Percentiles rank a stretch among this genome's conserved stretches.
phyloP scores from a whole-genome alignment of 2,113 vertebrate genomes.

The Promerops cafer region DNA sequence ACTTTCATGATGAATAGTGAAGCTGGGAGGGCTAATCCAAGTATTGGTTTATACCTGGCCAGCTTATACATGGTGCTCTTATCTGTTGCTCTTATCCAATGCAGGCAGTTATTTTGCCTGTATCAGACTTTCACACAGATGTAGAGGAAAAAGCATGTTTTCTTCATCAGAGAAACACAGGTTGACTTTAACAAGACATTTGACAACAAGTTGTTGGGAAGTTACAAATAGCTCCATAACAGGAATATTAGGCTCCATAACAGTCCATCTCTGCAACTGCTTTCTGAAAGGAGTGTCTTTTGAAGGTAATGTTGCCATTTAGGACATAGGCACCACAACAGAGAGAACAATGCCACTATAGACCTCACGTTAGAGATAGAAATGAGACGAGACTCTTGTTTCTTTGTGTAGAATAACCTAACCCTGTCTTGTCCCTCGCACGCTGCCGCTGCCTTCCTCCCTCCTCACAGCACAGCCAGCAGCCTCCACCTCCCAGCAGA shows the following conservation, averaged over 20 bases:
- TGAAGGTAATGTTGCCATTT: neutral
- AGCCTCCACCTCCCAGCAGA: neutral
- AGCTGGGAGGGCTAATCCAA: neutral
- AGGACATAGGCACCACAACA: neutral
- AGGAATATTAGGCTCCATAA: neutral
- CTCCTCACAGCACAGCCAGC: neutral
- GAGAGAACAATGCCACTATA: neutral
- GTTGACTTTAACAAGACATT: neutral
- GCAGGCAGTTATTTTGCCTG: neutral
- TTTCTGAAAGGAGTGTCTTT: neutral
- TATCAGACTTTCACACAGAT: neutral
- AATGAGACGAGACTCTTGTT: neutral
- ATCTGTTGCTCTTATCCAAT: neutral
- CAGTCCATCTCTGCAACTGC: neutral
- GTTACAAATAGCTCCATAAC: neutral
- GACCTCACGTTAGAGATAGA: neutral
- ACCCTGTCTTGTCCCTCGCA: neutral
- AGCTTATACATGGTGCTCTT: rapidly evolving
- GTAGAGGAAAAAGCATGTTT: neutral
- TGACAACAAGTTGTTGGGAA: neutral
- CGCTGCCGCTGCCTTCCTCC: too few species aligned
- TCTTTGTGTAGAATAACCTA: neutral
- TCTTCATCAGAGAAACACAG: neutral
- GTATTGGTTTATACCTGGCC: neutral
- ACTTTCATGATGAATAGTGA: neutral